phyloP scores from a whole-genome alignment of 2,113 vertebrate species.

The Anhinga rufa region DNA sequence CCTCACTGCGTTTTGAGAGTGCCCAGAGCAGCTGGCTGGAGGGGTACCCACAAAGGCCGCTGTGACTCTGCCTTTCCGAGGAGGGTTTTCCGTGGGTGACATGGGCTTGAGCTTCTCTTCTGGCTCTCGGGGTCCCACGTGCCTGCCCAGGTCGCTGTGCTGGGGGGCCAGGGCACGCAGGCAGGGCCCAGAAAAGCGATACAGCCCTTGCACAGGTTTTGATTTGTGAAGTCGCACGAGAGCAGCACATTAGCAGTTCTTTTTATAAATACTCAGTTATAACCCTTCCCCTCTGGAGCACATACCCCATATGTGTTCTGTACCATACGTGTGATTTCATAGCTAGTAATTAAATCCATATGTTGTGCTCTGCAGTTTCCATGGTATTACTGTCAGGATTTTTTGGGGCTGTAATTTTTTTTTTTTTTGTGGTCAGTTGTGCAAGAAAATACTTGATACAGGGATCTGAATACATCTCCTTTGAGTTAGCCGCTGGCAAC shows the following conservation, averaged over 20 bases:
- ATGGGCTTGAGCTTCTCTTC: background rate
- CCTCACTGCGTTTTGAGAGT: background rate
- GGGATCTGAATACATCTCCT: conserved; percentile 18
- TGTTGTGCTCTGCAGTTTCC: background rate
- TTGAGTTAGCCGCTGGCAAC: conserved; percentile 42
- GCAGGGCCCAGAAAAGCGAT: background rate
- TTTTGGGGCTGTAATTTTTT: background rate
- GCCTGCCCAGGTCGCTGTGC: rapidly evolving
- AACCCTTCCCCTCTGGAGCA: background rate
- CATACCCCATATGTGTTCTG: background rate
- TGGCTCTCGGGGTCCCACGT: rapidly evolving
- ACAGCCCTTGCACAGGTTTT: background rate
- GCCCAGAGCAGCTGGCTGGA: background rate
- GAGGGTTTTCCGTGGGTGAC: background rate
- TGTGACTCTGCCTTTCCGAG: background rate
- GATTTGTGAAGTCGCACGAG: background rate
- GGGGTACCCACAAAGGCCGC: background rate
- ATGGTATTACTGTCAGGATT: background rate
- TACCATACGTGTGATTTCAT: conserved; percentile 5
- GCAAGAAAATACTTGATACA: conserved; percentile 51
- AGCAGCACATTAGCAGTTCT: background rate
- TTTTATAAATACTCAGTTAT: background rate
- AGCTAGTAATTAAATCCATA: conserved; percentile 18
- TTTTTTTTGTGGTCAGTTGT: conserved; percentile 34
- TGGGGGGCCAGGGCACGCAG: background rate